Conservation (phyloP, 2,797 vertebrate species). For the Poecile montanus region DNA sequence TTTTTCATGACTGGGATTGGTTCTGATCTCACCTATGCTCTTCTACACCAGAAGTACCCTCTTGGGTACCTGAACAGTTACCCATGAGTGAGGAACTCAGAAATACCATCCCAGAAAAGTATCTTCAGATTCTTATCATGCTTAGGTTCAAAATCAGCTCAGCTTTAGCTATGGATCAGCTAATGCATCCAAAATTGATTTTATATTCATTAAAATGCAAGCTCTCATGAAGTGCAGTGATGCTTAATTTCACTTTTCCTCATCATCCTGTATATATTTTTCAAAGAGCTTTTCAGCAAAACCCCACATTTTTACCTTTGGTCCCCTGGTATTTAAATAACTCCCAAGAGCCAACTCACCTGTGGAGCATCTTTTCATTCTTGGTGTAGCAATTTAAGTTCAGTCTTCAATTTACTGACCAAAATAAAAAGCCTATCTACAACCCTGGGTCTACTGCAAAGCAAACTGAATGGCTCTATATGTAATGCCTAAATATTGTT, state of each 20-base stretch:
- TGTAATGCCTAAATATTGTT: neutral
- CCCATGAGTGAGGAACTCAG: neutral
- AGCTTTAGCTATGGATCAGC: neutral
- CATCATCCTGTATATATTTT: neutral
- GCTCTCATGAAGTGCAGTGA: neutral
- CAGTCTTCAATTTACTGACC: neutral
- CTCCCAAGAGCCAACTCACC: neutral
- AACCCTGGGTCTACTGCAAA: neutral
- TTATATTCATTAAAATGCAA: conserved; percentile 33
- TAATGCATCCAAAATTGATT: neutral
- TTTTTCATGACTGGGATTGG: neutral
- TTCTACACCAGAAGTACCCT: neutral
- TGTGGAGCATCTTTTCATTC: neutral
- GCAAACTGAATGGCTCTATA: neutral
- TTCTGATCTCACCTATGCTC: neutral
- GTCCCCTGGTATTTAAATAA: neutral
- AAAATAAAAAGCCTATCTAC: neutral
- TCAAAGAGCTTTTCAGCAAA: neutral
- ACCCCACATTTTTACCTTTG: neutral
- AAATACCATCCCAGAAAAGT: neutral
- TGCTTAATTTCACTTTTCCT: conserved; percentile 3
- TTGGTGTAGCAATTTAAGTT: neutral
- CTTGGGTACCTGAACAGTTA: neutral
- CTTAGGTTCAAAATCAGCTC: neutral
- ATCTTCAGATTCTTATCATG: neutral